phyloP scores from a whole-genome alignment of 2,113 vertebrate species.

The Porphyrio hochstetteri region DNA sequence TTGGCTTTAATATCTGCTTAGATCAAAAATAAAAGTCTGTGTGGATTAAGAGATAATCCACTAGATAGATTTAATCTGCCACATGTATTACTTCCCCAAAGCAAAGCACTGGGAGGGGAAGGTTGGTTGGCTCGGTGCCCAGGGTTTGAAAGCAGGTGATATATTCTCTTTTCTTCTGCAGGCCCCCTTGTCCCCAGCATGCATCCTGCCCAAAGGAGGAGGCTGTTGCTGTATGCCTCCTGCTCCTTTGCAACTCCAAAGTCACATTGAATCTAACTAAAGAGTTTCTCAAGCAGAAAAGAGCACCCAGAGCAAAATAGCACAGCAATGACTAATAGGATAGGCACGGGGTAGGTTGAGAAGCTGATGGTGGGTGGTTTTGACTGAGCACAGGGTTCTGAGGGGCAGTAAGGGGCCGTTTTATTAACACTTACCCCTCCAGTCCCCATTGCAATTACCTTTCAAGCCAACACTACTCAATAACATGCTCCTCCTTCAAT shows the following conservation, averaged over 20 bases:
- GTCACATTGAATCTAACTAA: background rate
- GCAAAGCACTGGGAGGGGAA: background rate
- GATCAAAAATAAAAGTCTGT: constrained; percentile 27
- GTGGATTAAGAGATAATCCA: constrained; percentile 53
- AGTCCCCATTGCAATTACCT: background rate
- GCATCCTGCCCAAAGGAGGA: background rate
- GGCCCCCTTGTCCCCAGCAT: background rate
- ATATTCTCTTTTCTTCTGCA: background rate
- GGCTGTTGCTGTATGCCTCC: accelerated
- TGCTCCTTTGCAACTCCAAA: background rate
- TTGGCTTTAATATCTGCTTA: constrained; percentile 38
- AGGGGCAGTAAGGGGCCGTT: background rate
- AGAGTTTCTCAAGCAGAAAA: background rate
- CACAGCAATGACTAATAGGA: background rate
- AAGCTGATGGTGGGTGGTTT: background rate
- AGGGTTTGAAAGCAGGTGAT: background rate
- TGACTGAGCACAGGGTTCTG: background rate
- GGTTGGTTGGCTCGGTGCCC: background rate
- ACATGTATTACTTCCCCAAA: background rate
- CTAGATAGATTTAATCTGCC: constrained; percentile 45
- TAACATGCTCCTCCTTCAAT: background rate
- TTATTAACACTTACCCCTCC: background rate
- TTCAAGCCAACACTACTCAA: background rate
- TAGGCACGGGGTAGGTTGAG: background rate
- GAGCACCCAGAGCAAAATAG: background rate